Evolutionary conservation across 2,797 vertebrate species (phyloP).

Genomic region (Gymnoscopelus braueri): DNA sequence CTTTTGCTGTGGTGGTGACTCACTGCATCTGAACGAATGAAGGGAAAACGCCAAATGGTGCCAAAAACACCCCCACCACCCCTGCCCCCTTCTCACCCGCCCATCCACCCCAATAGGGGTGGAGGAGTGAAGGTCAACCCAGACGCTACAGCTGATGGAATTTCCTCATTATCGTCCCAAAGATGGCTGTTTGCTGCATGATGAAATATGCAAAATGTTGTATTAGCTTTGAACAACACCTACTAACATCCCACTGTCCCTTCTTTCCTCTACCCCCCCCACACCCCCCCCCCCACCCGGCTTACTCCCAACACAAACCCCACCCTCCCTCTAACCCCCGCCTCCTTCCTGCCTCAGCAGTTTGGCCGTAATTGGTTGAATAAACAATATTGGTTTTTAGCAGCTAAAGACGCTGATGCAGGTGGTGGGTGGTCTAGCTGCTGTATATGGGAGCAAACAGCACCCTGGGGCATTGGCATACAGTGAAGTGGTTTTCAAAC

Average conservation of each 20-base stretch:
- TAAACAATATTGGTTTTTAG: conserved; percentile 47
- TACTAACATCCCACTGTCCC: too few species aligned
- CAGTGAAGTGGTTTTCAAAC: conserved; percentile 1
- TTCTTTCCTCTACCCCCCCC: background rate
- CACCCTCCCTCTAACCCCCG: conserved; percentile 5
- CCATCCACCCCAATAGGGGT: too few species aligned
- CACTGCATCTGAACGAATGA: too few species aligned
- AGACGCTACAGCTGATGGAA: conserved; percentile 59
- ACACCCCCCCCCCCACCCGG: too few species aligned
- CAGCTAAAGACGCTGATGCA: conserved; percentile 13
- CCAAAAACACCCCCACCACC: too few species aligned
- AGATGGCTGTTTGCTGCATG: conserved; percentile 55
- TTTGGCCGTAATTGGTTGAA: conserved; percentile 53
- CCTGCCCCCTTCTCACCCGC: too few species aligned
- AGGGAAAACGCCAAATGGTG: too few species aligned
- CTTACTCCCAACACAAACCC: too few species aligned
- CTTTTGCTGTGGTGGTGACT: too few species aligned
- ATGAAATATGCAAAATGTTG: conserved; percentile 58
- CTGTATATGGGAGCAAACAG: conserved; percentile 11
- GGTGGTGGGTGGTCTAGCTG: conserved; percentile 10
- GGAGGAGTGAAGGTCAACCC: conserved; percentile 43
- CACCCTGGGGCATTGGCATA: background rate
- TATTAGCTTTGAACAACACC: conserved; percentile 10
- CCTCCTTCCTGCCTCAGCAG: conserved; percentile 53
- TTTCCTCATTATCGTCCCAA: conserved; percentile 65